Percentiles rank a stretch among this genome's conserved stretches.
Evolutionary conservation across 2,888 invertebrate species (phyloP).

Genomic region (Hipparchia semele): DNA sequence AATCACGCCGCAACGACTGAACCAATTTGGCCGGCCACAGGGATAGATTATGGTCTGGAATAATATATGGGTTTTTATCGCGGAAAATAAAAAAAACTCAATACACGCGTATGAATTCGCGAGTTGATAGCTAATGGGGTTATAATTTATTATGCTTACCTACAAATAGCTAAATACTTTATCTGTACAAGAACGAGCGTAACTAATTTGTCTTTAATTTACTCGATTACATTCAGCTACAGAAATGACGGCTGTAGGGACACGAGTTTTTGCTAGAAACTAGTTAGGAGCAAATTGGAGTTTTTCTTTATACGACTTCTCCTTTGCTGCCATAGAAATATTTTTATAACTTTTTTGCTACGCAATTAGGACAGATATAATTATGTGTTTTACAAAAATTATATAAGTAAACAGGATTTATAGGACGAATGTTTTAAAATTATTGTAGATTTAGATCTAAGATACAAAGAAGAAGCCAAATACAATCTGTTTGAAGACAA

Average conservation of each 20-base stretch:
- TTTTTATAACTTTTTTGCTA: constrained; percentile 2
- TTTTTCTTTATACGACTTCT: constrained; percentile 18
- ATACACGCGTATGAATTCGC: no score
- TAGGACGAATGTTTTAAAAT: no score
- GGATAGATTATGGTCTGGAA: no score
- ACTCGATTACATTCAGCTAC: constrained; percentile 14
- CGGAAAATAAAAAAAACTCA: no score
- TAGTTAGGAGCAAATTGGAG: constrained; percentile 12
- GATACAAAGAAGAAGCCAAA: no score
- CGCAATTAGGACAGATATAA: not conserved
- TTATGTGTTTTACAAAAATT: not conserved
- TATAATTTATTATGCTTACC: not conserved
- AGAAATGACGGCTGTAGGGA: constrained; percentile 13
- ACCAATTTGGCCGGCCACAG: no score
- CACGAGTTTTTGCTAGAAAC: constrained; percentile 14
- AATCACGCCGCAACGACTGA: no score
- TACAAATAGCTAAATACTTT: constrained; percentile 3
- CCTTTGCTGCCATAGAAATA: constrained; percentile 1
- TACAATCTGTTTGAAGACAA: no score
- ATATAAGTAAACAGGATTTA: no score
- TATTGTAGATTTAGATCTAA: no score
- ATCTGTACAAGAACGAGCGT: not conserved
- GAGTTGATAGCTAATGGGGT: no score
- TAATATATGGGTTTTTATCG: no score
- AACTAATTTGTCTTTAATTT: constrained; percentile 3